phyloP scores from a whole-genome alignment of 2,888 invertebrate genomes.

The Ferrisia virgata region DNA sequence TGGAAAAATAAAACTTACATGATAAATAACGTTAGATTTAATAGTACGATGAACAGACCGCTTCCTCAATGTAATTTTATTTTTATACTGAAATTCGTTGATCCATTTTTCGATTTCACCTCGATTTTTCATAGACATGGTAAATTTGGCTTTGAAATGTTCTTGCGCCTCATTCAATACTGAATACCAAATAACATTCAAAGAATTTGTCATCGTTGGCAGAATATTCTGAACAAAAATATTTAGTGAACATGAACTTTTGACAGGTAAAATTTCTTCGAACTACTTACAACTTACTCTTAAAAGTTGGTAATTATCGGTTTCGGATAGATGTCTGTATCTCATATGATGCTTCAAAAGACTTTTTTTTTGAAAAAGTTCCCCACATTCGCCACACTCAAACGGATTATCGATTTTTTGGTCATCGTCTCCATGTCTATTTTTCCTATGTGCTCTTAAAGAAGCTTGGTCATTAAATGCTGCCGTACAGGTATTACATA shows the following conservation, averaged over 20 bases:
- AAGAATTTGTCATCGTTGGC: not conserved
- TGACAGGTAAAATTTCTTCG: not conserved
- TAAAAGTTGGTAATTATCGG: slow-evolving; percentile 6
- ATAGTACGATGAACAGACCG: not conserved
- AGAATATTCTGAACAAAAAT: not conserved
- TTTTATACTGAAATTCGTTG: not conserved
- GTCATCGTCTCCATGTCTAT: not conserved
- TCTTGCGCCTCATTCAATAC: not conserved
- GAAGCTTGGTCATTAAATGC: not conserved
- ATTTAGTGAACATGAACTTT: not conserved
- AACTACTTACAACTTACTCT: not conserved
- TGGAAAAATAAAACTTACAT: not conserved
- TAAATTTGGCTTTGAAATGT: slow-evolving; percentile 25
- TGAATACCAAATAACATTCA: not conserved
- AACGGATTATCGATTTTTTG: not conserved
- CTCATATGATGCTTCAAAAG: slow-evolving; percentile 1
- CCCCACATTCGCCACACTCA: slow-evolving; percentile 22
- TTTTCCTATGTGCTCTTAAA: not conserved
- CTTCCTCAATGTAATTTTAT: not conserved
- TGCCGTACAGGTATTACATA: not conserved
- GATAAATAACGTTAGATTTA: not conserved
- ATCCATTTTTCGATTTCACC: slow-evolving; percentile 18
- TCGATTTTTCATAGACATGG: not conserved
- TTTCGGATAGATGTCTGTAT: slow-evolving; percentile 15
- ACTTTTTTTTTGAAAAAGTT: not conserved